Conservation (phyloP, 2,888 invertebrate species). For the Megamerina dolium region DNA sequence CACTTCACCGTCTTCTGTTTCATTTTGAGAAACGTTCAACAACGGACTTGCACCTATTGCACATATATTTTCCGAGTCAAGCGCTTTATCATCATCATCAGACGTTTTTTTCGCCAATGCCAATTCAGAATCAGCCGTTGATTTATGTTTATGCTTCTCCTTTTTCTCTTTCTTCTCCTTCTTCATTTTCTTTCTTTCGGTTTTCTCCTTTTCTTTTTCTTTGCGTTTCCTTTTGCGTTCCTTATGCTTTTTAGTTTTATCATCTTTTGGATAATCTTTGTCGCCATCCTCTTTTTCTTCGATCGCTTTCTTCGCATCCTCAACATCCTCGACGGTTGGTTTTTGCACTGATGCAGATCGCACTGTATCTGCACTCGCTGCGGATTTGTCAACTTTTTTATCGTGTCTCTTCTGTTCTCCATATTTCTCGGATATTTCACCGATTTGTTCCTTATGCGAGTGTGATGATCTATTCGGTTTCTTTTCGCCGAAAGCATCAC, state of each 20-base stretch:
- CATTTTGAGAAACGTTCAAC: too few species aligned
- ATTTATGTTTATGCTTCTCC: neutral
- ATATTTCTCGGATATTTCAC: neutral
- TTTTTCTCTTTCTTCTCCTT: constrained; percentile 13
- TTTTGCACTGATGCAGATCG: too few species aligned
- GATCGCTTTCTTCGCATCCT: constrained; percentile 34
- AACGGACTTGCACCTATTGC: neutral
- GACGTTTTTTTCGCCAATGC: neutral
- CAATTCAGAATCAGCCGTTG: neutral
- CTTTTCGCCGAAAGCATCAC: neutral
- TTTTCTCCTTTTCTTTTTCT: constrained; percentile 7
- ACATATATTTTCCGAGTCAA: neutral
- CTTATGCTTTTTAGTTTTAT: constrained; percentile 25
- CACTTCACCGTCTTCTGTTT: too few species aligned
- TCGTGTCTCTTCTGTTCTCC: too few species aligned
- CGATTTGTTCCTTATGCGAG: neutral
- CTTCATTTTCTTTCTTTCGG: constrained; percentile 3
- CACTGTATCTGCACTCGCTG: neutral
- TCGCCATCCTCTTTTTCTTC: constrained; percentile 30
- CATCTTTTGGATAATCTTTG: constrained; percentile 32
- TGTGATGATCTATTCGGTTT: neutral
- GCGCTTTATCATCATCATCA: neutral
- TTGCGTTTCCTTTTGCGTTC: constrained; percentile 12
- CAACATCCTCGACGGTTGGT: constrained; percentile 27
- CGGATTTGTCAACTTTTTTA: neutral